Evolutionary conservation across 2,888 invertebrate genomes (phyloP).

Genomic region (Tetranychus truncatus): DNA sequence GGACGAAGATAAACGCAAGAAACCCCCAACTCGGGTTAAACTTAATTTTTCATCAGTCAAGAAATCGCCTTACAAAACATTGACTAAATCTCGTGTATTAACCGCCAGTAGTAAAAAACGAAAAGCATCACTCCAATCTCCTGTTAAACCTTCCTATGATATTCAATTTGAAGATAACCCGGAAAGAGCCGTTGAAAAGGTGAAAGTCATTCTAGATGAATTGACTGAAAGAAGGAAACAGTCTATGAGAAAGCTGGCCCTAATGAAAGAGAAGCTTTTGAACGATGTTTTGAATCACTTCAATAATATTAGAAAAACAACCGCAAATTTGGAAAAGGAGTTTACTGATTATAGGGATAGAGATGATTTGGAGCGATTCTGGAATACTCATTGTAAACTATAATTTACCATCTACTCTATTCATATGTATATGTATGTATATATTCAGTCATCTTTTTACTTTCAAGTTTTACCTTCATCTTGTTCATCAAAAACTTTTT

Average conservation of each 20-base stretch:
- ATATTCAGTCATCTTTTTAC: no score
- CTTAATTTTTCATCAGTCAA: not conserved
- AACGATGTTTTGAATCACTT: not conserved
- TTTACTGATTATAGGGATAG: not conserved
- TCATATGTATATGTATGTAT: no score
- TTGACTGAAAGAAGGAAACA: no score
- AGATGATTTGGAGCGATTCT: not conserved
- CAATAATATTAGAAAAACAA: not conserved
- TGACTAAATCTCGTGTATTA: not conserved
- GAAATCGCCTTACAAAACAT: not conserved
- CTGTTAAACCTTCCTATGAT: not conserved
- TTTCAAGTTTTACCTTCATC: no score
- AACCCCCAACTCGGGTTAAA: not conserved
- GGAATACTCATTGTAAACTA: not conserved
- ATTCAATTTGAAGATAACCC: no score
- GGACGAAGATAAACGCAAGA: not conserved
- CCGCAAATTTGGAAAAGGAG: not conserved
- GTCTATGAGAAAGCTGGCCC: no score
- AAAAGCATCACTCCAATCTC: not conserved
- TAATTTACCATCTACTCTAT: not conserved
- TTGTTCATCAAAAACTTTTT: no score
- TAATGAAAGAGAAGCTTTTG: not conserved
- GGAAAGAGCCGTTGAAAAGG: no score
- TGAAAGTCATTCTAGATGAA: no score
- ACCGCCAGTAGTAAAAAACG: not conserved